Percentiles rank a stretch among this genome's conserved stretches.
phyloP scores from a whole-genome alignment of 2,113 vertebrate species.

The Myxocyprinus asiaticus region DNA sequence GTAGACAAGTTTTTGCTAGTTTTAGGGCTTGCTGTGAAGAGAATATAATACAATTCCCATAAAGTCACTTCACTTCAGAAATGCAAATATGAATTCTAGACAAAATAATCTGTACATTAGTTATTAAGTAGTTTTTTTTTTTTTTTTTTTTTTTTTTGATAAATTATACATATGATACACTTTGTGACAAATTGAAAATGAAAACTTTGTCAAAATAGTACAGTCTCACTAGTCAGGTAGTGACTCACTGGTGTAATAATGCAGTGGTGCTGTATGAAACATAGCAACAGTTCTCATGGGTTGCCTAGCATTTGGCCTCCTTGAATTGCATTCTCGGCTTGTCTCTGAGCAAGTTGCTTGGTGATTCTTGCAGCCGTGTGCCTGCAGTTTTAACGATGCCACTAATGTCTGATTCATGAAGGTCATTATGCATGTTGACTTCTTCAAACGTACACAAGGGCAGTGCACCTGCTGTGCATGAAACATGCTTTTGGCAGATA shows the following conservation, averaged over 20 bases:
- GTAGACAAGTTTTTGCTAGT: background rate
- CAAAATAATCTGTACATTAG: background rate
- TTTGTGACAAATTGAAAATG: background rate
- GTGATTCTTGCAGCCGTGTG: background rate
- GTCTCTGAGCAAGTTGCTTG: background rate
- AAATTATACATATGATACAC: background rate
- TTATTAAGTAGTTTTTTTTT: background rate
- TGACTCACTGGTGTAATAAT: background rate
- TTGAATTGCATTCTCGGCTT: background rate
- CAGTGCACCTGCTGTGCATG: conserved; percentile 42
- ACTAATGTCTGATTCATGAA: conserved; percentile 46
- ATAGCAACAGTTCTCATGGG: background rate
- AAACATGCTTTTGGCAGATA: conserved; percentile 26
- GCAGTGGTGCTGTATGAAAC: conserved; percentile 9
- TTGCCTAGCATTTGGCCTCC: background rate
- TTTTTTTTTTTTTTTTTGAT: no score
- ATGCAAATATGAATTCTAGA: background rate
- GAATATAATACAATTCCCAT: background rate
- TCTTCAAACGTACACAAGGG: conserved; percentile 44
- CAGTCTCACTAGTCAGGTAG: background rate
- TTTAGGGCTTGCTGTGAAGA: background rate
- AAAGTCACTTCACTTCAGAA: background rate
- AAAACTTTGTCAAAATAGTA: background rate
- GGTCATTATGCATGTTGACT: conserved; percentile 35
- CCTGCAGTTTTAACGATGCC: conserved; percentile 42